phyloP scores from a whole-genome alignment of 1,140 invertebrate species.

The Drosophila nasuta region DNA sequence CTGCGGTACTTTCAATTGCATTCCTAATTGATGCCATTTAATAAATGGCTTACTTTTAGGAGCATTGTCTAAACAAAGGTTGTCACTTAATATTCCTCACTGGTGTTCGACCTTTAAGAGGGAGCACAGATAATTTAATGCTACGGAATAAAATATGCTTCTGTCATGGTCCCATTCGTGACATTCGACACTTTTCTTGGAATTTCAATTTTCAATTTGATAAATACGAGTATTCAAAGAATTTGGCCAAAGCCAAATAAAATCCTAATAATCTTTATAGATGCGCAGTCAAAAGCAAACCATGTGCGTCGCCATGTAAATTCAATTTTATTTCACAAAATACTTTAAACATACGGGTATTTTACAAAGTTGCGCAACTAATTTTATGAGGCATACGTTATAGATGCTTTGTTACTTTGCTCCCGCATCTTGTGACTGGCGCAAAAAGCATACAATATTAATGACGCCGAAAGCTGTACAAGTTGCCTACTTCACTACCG shows the following conservation, averaged over 20 bases:
- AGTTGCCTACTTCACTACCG: background rate
- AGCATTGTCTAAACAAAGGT: background rate
- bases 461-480: constrained; percentile 18
- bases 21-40: constrained; percentile 6
- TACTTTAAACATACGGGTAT: constrained; percentile 4
- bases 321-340: background rate
- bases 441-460: constrained; percentile 23
- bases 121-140: background rate
- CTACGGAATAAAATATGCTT: constrained; percentile 17
- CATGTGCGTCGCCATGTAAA: background rate
- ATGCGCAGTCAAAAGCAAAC: background rate
- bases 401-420: background rate
- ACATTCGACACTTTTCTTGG: constrained; percentile 31
- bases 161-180: constrained; percentile 2
- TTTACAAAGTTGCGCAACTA: background rate
- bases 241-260: constrained; percentile 25
- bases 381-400: background rate
- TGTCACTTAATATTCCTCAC: background rate
- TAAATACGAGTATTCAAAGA: constrained; percentile 19
- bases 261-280: constrained; percentile 30
- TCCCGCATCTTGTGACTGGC: background rate
- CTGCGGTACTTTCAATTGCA: background rate
- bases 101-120: background rate
- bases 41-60: background rate
- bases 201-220: constrained; percentile 40